Evolutionary conservation across 1,140 invertebrate species (phyloP), one percentile per base, ranked within the genome.

Genomic region (Trialeurodes vaporariorum): DNA sequence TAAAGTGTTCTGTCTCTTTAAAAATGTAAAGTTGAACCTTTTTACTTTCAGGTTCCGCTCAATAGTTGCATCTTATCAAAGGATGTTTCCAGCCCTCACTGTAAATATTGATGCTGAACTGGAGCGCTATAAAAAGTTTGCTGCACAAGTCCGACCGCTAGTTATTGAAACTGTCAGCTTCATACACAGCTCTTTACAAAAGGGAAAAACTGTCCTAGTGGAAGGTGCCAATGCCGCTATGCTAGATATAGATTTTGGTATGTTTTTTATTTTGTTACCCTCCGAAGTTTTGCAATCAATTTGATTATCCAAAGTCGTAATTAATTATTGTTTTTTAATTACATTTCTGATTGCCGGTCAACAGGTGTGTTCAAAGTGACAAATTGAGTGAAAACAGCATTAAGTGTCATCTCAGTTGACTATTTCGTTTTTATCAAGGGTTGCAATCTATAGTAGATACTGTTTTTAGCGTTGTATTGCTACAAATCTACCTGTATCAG

Each of bases 241-340:
- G 86, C 80, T 99, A 71, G 96, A 98, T 77, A 98, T 98, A 76
- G 96, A 98, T 79, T 98, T 98, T 83, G 96, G 93, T 69, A 79
- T 77, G 70, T 75, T 61, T 27, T 61, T 49, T 9, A 9, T 49
- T 49, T 49, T 49, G 34, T 9, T 9, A 49, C 34, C 5, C 34
- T n/a, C n/a, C n/a, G n/a, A 58, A 58, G 24, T 13, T 17, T 13
- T 17, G 12, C 61, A 13, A 13, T 24, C 61, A 17, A 12, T 23
- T 13, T 21, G 12, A 58, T 13, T 58, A 58, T 58, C n/a, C n/a
- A 58, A 12, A 12, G 22, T 58, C 49, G 49, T 58, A 58, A 58
- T 58, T 58, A 13, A 12, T 58, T 12, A 22, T 9, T 60, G 1
- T 64, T 59, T 27, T 26, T 59, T 2, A 65, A 22, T 65, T 22